Evolutionary conservation across 1,140 invertebrate species (phyloP), one percentile per base, ranked within the genome.

Genomic region (Acromyrmex heyeri): DNA sequence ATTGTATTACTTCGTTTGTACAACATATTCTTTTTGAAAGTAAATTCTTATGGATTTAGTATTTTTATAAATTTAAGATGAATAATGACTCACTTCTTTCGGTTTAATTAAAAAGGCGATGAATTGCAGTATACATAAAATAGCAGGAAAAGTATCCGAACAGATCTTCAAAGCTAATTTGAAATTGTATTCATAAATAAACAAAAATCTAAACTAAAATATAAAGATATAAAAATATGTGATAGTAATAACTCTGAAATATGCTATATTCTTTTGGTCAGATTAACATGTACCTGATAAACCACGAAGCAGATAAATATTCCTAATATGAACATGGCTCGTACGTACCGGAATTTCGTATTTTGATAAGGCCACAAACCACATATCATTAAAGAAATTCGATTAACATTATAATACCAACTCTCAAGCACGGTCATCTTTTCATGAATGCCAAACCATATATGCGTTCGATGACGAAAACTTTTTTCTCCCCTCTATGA

Each of bases 341-440:
- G 70, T 77, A 77, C 24, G 48, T 83, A 34, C 44, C 55, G 72
- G 8, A 77, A 77, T 83, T 83, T 72, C 16, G 55, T 82, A n/a
- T 62, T 83, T n/a, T 76, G 38, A 75, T 62, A 83, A 18, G 77
- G 77, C 77, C 77, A 81, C 10, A 81, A 69, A 24, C 64, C 64
- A 5, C 77, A 81, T 69, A 70, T 57, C 21, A 38, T 4, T 24
- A 81, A 65, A 81, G 21, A n/a, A 38, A 83, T 34, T 21, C 70
- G 27, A 64, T 83, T 76, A 34, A 61, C 0, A 44, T 38, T 83
- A 24, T 73, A 83, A 21, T 61, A 69, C 14, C n/a, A 53, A 61
- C 30, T 79, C 12, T 79, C 14, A 24, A 38, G 1, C 27, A 30
- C 62, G 4, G 14, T 55, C 62, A 79, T 69, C 10, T 53, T 67